A percentile compares a stretch with the other conserved stretches of the same genome.
Conservation (phyloP, 2,113 vertebrate genomes). For the Sylvia atricapilla region DNA sequence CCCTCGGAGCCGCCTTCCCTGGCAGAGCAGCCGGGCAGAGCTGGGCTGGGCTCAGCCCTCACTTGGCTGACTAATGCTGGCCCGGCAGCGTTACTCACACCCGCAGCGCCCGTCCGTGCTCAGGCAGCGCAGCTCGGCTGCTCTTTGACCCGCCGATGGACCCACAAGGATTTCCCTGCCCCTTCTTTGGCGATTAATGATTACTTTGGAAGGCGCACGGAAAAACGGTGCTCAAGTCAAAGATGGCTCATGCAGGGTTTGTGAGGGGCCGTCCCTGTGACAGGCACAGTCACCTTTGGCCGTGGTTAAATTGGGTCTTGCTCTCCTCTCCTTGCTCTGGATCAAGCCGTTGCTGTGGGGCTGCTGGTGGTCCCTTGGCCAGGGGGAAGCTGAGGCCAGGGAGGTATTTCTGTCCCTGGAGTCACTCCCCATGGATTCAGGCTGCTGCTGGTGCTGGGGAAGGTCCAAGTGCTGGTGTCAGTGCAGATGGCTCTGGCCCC, state of each 20-base stretch:
- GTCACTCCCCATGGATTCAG: fast-evolving
- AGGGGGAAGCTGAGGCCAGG: background rate
- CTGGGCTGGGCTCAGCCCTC: background rate
- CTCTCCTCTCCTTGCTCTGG: background rate
- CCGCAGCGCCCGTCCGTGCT: background rate
- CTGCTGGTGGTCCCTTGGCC: background rate
- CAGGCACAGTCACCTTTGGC: fast-evolving
- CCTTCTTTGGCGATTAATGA: background rate
- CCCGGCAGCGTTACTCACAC: background rate
- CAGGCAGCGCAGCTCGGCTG: fast-evolving
- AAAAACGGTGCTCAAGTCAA: background rate
- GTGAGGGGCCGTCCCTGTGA: background rate
- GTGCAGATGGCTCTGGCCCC: background rate
- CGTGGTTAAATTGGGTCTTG: background rate
- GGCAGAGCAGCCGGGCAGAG: background rate
- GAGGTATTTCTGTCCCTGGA: background rate
- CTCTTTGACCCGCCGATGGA: background rate
- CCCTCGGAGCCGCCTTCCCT: background rate
- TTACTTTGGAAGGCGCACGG: background rate
- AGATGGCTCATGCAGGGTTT: fast-evolving
- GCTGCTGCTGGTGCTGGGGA: background rate
- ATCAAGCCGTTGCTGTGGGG: background rate
- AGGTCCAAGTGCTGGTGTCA: background rate
- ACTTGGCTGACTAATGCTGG: background rate
- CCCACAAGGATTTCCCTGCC: background rate